Percentiles rank a stretch among this genome's conserved stretches.
Evolutionary conservation across 2,797 vertebrate species (phyloP).

Genomic region (Coreius guichenoti): DNA sequence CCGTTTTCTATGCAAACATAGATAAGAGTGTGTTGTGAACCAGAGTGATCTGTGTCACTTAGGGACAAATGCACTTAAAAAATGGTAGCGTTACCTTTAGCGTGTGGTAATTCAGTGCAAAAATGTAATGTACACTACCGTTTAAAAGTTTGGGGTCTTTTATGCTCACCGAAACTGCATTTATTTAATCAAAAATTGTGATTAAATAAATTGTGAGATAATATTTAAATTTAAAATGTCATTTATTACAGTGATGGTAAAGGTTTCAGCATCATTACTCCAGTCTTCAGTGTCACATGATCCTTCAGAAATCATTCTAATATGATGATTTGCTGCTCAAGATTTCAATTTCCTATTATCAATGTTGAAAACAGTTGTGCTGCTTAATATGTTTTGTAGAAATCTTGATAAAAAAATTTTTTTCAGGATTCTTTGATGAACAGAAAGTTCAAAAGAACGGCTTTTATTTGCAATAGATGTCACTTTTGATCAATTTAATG

Average conservation of each 20-base stretch:
- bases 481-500: neutral
- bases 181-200: neutral
- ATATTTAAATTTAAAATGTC: too few species aligned
- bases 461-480: neutral
- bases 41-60: neutral
- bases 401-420: neutral
- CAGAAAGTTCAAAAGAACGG: neutral
- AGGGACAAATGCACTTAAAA: neutral
- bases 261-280: neutral
- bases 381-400: neutral
- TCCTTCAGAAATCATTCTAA: neutral
- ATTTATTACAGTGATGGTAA: neutral
- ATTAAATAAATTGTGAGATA: neutral
- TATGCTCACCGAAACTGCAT: neutral
- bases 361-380: neutral
- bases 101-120: neutral
- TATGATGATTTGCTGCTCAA: neutral
- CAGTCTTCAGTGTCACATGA: neutral
- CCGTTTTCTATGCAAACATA: slow-evolving; percentile 11
- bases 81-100: neutral
- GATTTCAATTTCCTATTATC: neutral
- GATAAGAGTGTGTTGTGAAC: slow-evolving; percentile 6
- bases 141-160: neutral
- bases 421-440: neutral
- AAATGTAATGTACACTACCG: neutral